Percentiles rank a stretch among this genome's conserved stretches.
phyloP scores from a whole-genome alignment of 2,888 invertebrate genomes.

The Chaetoderma sp. region DNA sequence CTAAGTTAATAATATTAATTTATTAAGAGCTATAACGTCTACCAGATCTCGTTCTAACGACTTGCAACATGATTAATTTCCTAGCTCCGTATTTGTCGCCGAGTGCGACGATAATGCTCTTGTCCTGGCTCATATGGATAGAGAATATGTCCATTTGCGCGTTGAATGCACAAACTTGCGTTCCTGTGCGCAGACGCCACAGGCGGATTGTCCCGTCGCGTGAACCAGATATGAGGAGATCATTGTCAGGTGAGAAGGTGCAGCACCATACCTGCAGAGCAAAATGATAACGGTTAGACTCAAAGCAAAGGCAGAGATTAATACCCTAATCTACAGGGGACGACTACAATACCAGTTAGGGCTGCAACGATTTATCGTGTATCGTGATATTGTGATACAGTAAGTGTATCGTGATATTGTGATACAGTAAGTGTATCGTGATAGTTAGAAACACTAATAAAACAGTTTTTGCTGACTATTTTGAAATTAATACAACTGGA shows the following conservation, averaged over 20 bases:
- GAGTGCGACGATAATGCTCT: slow-evolving; percentile 68
- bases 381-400: too few species aligned
- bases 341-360: too few species aligned
- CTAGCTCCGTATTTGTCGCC: slow-evolving; percentile 67
- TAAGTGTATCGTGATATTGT: too few species aligned
- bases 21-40: slow-evolving; percentile 53
- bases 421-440: too few species aligned
- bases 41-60: slow-evolving; percentile 58
- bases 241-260: slow-evolving; percentile 66
- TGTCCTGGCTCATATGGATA: slow-evolving; percentile 67
- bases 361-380: too few species aligned
- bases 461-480: too few species aligned
- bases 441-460: too few species aligned
- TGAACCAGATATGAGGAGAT: slow-evolving; percentile 67
- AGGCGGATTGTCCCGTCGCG: slow-evolving; percentile 68
- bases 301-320: background rate
- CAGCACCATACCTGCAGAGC: slow-evolving; percentile 65
- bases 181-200: slow-evolving; percentile 64
- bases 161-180: slow-evolving; percentile 65
- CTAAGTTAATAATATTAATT: too few species aligned
- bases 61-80: slow-evolving; percentile 69
- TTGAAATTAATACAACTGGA: too few species aligned
- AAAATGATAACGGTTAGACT: background rate
- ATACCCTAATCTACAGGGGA: too few species aligned
- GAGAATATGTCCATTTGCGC: slow-evolving; percentile 68